These are phyloP conservation scores for Sebastes flavidus DNA, from an alignment of 2,797 vertebrate species.

Conservation along the genomic window DNA sequence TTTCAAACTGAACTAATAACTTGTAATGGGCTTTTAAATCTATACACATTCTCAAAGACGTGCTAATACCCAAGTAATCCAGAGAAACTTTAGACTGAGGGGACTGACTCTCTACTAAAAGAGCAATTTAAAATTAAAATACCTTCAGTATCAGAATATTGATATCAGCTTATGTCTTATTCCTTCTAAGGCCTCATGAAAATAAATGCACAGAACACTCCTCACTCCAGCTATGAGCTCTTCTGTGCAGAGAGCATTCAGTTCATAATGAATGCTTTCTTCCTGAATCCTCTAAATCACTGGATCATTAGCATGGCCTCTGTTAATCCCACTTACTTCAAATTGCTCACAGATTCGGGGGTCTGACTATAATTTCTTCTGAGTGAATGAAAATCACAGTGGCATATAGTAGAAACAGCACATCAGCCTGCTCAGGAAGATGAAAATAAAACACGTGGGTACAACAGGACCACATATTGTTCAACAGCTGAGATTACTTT, in stretches of 20 bases:
- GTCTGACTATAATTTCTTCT: constrained; percentile 3
- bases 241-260: neutral
- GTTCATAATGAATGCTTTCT: constrained; percentile 12
- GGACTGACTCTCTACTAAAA: neutral
- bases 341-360: constrained; percentile 26
- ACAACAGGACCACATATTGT: neutral
- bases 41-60: neutral
- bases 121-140: neutral
- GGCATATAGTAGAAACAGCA: neutral
- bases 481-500: constrained; percentile 1
- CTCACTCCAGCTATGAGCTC: neutral
- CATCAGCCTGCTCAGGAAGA: neutral
- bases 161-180: neutral
- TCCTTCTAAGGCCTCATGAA: neutral
- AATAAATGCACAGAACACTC: neutral
- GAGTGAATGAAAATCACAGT: neutral
- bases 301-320: constrained; percentile 6
- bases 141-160: neutral
- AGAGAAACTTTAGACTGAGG: neutral
- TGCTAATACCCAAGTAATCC: neutral
- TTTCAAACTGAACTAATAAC: neutral
- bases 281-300: constrained; percentile 16
- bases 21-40: neutral
- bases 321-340: constrained; percentile 36
- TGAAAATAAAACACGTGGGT: constrained; percentile 6